A percentile compares a stretch with the other conserved stretches of the same genome.
Conservation (phyloP, 2,888 invertebrate genomes). For the Anthophora plumipes region DNA sequence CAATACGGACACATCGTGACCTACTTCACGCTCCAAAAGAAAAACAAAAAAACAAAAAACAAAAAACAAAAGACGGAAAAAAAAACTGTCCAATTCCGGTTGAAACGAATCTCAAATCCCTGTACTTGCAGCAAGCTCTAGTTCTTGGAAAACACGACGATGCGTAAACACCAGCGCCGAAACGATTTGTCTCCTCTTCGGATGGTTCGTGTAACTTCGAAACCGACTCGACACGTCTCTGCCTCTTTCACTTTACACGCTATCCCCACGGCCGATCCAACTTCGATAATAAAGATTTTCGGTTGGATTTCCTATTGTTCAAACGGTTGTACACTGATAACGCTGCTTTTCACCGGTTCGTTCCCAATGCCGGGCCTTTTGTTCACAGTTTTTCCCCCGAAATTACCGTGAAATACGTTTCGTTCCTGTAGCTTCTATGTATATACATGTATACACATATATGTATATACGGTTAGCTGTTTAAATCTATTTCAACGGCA, state of each 20-base stretch:
- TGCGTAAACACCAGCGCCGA: neutral
- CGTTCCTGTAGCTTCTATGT: slow-evolving; percentile 19
- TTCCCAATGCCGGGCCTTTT: slow-evolving; percentile 34
- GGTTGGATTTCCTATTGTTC: slow-evolving; percentile 33
- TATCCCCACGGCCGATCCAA: neutral
- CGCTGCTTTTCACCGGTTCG: slow-evolving; percentile 33
- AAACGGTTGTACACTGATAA: slow-evolving; percentile 24
- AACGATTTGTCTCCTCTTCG: slow-evolving; percentile 9
- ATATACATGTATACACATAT: too few species aligned
- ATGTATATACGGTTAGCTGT: slow-evolving; percentile 24
- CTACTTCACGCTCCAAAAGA: neutral
- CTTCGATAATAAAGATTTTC: slow-evolving; percentile 46
- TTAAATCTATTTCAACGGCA: slow-evolving; percentile 51
- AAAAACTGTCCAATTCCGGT: neutral
- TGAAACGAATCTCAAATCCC: neutral
- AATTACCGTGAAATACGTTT: slow-evolving; percentile 66
- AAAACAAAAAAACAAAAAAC: too few species aligned
- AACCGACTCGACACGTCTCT: neutral
- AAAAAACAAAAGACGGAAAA: too few species aligned
- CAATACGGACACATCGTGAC: neutral
- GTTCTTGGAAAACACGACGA: neutral
- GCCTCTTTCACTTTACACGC: neutral
- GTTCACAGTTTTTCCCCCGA: slow-evolving; percentile 47
- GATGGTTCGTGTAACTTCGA: slow-evolving; percentile 3
- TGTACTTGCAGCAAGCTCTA: neutral